Evolutionary conservation across 1,140 invertebrate genomes (phyloP).

Genomic region (Drosophila parvula): DNA sequence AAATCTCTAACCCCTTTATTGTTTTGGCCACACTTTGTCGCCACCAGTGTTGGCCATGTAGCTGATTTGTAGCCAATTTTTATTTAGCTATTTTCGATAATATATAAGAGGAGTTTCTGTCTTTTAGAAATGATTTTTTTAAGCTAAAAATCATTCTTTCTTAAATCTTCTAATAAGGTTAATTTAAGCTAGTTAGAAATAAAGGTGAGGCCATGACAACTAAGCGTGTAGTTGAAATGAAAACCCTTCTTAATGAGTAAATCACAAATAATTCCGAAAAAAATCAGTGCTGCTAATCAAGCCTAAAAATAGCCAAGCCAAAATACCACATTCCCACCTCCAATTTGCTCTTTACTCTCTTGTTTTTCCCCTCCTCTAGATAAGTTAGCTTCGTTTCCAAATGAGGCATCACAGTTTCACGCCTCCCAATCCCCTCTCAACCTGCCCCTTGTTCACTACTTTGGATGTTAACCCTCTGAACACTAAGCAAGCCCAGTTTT

Average conservation of each 20-base stretch:
- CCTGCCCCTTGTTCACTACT: background rate
- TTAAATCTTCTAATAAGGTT: too few species aligned
- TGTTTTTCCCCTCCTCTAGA: background rate
- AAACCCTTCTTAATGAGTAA: too few species aligned
- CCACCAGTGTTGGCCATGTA: background rate
- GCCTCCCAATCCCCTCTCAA: slow-evolving; percentile 5
- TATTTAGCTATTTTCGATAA: too few species aligned
- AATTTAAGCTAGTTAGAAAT: too few species aligned
- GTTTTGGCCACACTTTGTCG: background rate
- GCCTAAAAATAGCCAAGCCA: too few species aligned
- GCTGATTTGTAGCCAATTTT: background rate
- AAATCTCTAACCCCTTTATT: background rate
- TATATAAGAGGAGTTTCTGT: too few species aligned
- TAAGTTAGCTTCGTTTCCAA: slow-evolving; percentile 37
- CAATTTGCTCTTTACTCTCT: background rate
- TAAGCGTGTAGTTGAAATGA: too few species aligned
- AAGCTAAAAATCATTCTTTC: too few species aligned
- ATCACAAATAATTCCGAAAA: background rate
- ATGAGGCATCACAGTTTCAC: slow-evolving; percentile 64
- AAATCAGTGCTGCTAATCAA: too few species aligned
- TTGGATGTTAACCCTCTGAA: slow-evolving; percentile 24
- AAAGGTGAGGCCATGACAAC: too few species aligned
- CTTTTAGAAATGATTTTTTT: too few species aligned
- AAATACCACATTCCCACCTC: background rate
- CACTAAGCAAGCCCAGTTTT: slow-evolving; percentile 53